Evolutionary conservation across 2,888 invertebrate genomes (phyloP).

Genomic region (Sesia apiformis): DNA sequence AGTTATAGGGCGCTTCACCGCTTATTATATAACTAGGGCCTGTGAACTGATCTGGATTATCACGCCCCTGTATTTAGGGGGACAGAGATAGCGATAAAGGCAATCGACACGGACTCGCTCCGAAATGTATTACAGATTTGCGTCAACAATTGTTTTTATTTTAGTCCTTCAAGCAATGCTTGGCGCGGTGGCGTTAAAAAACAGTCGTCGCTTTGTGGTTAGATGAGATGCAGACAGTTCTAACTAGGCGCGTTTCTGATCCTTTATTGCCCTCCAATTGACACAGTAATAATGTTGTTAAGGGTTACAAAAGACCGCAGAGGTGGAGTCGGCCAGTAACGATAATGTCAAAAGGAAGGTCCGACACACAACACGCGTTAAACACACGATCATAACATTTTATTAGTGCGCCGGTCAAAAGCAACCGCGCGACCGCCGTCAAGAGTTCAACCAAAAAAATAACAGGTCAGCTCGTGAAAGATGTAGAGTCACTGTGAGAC

Average conservation of each 20-base stretch:
- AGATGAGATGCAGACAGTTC: slow-evolving; percentile 3
- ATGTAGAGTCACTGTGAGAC: slow-evolving; percentile 57
- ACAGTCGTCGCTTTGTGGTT: no score
- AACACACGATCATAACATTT: slow-evolving; percentile 74
- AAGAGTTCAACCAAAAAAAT: slow-evolving; percentile 66
- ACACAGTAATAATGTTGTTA: slow-evolving; percentile 68
- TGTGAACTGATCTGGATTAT: slow-evolving; percentile 54
- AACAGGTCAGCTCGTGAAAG: slow-evolving; percentile 70
- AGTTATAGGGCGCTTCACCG: slow-evolving; percentile 60
- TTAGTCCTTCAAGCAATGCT: background rate
- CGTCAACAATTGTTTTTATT: slow-evolving; percentile 33
- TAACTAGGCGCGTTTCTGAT: slow-evolving; percentile 57
- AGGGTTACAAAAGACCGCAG: slow-evolving; percentile 54
- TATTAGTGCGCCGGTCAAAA: slow-evolving; percentile 72
- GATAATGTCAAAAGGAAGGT: slow-evolving; percentile 70
- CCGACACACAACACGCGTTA: slow-evolving; percentile 71
- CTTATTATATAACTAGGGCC: slow-evolving; percentile 69
- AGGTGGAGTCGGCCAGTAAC: slow-evolving; percentile 64
- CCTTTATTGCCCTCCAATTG: slow-evolving; percentile 38
- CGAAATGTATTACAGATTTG: slow-evolving; percentile 22
- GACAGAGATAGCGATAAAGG: slow-evolving; percentile 26
- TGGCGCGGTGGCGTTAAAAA: background rate
- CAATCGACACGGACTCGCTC: slow-evolving; percentile 12
- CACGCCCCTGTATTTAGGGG: slow-evolving; percentile 40
- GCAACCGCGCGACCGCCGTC: slow-evolving; percentile 67